Evolutionary conservation across 2,888 invertebrate species (phyloP).

Genomic region (Cataglyphis cursor): DNA sequence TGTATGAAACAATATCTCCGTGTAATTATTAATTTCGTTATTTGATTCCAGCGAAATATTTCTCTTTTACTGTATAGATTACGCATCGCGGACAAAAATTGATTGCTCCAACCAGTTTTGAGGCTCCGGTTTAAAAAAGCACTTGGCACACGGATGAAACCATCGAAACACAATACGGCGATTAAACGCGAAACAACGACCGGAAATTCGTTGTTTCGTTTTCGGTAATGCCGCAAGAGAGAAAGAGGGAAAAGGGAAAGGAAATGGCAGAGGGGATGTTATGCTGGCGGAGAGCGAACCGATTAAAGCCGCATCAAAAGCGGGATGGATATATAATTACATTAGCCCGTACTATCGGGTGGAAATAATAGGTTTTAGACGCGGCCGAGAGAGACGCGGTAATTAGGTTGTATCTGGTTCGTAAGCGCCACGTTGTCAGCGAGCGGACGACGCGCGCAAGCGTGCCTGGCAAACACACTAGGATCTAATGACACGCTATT

Average conservation of each 20-base stretch:
- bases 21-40: constrained; percentile 39
- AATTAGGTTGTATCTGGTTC: constrained; percentile 85
- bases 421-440: constrained; percentile 72
- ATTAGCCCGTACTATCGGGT: constrained; percentile 81
- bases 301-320: constrained; percentile 84
- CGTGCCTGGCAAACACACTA: constrained; percentile 80
- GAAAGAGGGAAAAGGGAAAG: neutral
- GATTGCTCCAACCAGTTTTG: constrained; percentile 38
- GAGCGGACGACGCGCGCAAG: constrained; percentile 56
- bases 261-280: constrained; percentile 51
- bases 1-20: constrained; percentile 21
- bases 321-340: constrained; percentile 84
- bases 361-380: constrained; percentile 82
- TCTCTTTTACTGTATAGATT: constrained; percentile 22
- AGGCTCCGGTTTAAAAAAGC: constrained; percentile 32
- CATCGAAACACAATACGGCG: constrained; percentile 52
- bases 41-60: constrained; percentile 29
- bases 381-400: constrained; percentile 70
- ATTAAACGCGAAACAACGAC: constrained; percentile 48
- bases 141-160: constrained; percentile 59
- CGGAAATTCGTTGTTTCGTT: constrained; percentile 64
- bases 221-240: constrained; percentile 22
- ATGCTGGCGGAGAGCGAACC: constrained; percentile 60
- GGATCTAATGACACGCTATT: constrained; percentile 83
- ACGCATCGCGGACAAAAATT: constrained; percentile 13